Percentiles rank a stretch among this genome's conserved stretches.
These are phyloP conservation scores for Cydia fagiglandana DNA, from an alignment of 1,140 invertebrate genomes.

Conservation along the genomic window DNA sequence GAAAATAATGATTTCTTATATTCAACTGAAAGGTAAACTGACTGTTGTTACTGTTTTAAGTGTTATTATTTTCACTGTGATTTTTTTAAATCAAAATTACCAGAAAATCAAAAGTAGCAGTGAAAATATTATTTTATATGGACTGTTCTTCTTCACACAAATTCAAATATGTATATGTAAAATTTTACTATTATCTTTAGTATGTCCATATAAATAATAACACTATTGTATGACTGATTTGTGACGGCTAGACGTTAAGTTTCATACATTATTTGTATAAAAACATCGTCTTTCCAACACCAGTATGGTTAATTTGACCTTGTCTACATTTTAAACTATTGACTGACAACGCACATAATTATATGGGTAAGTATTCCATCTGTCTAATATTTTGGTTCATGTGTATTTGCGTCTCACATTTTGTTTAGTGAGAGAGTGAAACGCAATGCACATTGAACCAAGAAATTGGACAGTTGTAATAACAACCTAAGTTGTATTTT, in stretches of 20 bases:
- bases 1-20: constrained; percentile 14
- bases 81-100: background rate
- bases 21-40: constrained; percentile 11
- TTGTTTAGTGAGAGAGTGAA: no score
- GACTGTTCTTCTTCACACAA: background rate
- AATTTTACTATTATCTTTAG: background rate
- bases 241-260: background rate
- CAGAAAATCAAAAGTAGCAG: background rate
- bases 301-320: background rate
- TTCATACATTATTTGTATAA: constrained; percentile 6
- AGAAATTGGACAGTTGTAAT: no score
- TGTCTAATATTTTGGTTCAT: no score
- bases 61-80: constrained; percentile 24
- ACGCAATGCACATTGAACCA: no score
- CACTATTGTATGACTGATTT: background rate
- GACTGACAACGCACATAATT: background rate
- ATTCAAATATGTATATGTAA: background rate
- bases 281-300: background rate
- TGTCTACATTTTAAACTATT: background rate
- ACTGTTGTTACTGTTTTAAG: constrained; percentile 8
- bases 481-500: no score
- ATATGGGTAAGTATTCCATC: no score
- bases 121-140: background rate
- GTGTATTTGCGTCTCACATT: no score
- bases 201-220: background rate